Evolutionary conservation across 2,888 invertebrate genomes (phyloP), one percentile per base, ranked within the genome.

Genomic region (Diachrysia chrysitis): DNA sequence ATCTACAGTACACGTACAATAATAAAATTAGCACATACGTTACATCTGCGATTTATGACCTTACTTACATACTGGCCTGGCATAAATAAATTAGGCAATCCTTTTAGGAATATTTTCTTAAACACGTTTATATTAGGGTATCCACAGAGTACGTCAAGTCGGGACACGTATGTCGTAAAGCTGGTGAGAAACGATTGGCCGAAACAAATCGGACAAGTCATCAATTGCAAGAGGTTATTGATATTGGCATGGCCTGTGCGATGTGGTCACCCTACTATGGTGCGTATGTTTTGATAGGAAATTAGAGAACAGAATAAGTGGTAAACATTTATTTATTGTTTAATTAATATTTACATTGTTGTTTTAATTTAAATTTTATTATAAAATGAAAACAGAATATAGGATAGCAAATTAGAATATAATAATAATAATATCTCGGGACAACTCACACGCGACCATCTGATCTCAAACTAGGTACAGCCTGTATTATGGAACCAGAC

Each of bases 151-250:
- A 79, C 73, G 88, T 88, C 90, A 87, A 77, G 78, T 77, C 78
- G 73, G 78, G 83, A 81, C 91, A 90, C 90, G 90, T 87, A 74
- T 83, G 82, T 87, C 93, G 91, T 95, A 94, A 95, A 95, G 71
- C 85, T 85, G 62, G 85, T 93, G 94, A 94, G 86, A 87, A 89
- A 94, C 90, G 93, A 89, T 86, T 88, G 88, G 88, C 85, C 89
- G 81, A 85, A 87, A 83, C 89, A 93, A 95, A 95, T 95, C 95
- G 89, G 93, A 93, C 92, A 89, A 89, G 91, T 86, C 95, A 94
- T 95, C 95, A 93, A 94, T 95, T 94, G 91, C 86, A 79, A 46
- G 73, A 86, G 83, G 89, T 93, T 95, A 95, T 95, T 95, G 95
- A 95, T 94, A 95, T 94, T 87, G 93, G 87, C 83, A 83, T 76